phyloP scores from a whole-genome alignment of 2,888 invertebrate species.

The Drosophila mercatorum region DNA sequence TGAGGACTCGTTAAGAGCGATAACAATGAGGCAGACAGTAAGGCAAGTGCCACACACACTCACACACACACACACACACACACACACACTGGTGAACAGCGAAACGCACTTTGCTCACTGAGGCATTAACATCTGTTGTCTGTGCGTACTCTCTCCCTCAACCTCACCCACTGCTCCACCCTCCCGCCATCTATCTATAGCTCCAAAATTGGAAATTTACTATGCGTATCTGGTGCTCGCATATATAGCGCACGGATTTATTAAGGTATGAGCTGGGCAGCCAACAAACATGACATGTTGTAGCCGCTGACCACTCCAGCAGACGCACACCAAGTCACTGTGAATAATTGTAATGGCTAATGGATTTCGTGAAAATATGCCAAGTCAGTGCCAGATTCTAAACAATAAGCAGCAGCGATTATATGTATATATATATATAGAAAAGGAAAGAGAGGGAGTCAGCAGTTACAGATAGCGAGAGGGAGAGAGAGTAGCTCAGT shows the following conservation, averaged over 20 bases:
- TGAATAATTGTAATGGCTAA: conserved; percentile 54
- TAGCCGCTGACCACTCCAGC: conserved; percentile 7
- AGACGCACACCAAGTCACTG: background rate
- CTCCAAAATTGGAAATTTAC: conserved; percentile 26
- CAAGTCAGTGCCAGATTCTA: conserved; percentile 3
- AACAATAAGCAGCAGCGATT: background rate
- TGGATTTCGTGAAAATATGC: conserved; percentile 55
- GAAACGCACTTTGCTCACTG: conserved; percentile 77
- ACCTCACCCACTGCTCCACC: background rate
- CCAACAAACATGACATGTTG: conserved; percentile 9
- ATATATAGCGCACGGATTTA: conserved; percentile 39
- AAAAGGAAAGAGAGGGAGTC: background rate
- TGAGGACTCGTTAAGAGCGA: conserved; percentile 28
- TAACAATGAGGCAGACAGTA: conserved; percentile 37
- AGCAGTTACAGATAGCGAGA: background rate
- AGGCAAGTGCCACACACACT: conserved; percentile 34
- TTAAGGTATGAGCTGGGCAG: conserved; percentile 25
- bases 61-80: background rate
- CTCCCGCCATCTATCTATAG: no score
- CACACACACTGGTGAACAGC: conserved; percentile 53
- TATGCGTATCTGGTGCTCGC: conserved; percentile 18
- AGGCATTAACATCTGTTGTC: conserved; percentile 78
- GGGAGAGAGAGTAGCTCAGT: background rate
- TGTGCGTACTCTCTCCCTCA: conserved; percentile 3
- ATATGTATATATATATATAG: background rate